A percentile compares a stretch with the other conserved stretches of the same genome.
These are phyloP conservation scores for Eumeta japonica DNA, from an alignment of 1,140 invertebrate species.

Conservation along the genomic window DNA sequence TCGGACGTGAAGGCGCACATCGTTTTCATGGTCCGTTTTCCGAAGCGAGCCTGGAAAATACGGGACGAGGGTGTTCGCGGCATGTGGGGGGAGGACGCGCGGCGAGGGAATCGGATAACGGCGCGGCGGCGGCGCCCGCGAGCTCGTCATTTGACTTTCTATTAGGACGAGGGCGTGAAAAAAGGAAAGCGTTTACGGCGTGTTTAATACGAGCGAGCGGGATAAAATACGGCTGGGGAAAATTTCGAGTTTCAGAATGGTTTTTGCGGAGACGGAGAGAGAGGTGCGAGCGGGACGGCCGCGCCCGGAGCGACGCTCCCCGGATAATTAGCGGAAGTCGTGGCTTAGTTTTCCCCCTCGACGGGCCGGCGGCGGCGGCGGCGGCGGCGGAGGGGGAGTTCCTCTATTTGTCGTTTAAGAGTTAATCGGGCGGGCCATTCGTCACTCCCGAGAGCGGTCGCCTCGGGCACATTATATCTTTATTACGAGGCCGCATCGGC, in stretches of 20 bases:
- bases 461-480: slow-evolving; percentile 48
- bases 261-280: slow-evolving; percentile 52
- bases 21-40: slow-evolving; percentile 42
- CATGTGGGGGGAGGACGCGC: slow-evolving; percentile 32
- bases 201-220: slow-evolving; percentile 56
- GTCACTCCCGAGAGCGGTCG: slow-evolving; percentile 46
- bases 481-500: slow-evolving; percentile 39
- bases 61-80: neutral
- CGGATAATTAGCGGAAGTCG: slow-evolving; percentile 55
- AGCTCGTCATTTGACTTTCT: slow-evolving; percentile 59
- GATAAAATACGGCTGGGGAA: slow-evolving; percentile 56
- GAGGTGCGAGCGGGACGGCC: slow-evolving; percentile 42
- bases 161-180: slow-evolving; percentile 58
- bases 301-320: slow-evolving; percentile 38
- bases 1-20: slow-evolving; percentile 51
- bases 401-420: slow-evolving; percentile 57
- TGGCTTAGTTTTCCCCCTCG: slow-evolving; percentile 50
- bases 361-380: slow-evolving; percentile 23
- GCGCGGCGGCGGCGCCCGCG: slow-evolving; percentile 54
- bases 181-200: slow-evolving; percentile 58
- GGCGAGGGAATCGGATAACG: slow-evolving; percentile 39
- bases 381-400: slow-evolving; percentile 41
- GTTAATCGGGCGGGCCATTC: slow-evolving; percentile 53
- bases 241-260: slow-evolving; percentile 54
- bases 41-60: slow-evolving; percentile 28